Percentiles rank a stretch among this genome's conserved stretches.
Evolutionary conservation across 1,140 invertebrate genomes (phyloP).

Genomic region (Drosophila rufa): DNA sequence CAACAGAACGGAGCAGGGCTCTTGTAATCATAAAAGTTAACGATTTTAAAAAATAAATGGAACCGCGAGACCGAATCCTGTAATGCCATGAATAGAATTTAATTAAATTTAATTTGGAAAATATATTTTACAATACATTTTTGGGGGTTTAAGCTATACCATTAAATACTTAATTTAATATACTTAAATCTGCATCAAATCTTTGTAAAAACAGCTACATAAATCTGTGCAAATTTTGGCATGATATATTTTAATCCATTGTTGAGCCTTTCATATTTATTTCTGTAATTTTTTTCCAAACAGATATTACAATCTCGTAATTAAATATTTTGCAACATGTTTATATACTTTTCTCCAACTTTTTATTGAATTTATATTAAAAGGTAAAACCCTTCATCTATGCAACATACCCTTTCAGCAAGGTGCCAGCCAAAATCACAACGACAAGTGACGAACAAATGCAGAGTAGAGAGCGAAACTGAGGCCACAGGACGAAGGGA

Average conservation of each 20-base stretch:
- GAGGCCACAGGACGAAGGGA: conserved; percentile 19
- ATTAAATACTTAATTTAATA: too few relatives aligned
- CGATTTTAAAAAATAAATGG: conserved; percentile 45
- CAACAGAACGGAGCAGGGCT: conserved; percentile 29
- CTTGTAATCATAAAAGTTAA: conserved; percentile 80
- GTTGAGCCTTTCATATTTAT: too few relatives aligned
- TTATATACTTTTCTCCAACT: not conserved
- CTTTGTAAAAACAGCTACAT: too few relatives aligned
- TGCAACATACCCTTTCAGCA: not conserved
- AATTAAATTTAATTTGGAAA: not conserved
- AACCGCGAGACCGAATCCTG: not conserved
- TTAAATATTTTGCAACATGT: too few relatives aligned
- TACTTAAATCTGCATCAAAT: too few relatives aligned
- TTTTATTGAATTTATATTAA: not conserved
- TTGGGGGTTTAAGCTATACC: too few relatives aligned
- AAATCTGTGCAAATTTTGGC: too few relatives aligned
- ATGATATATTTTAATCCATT: too few relatives aligned
- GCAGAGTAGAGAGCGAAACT: not conserved
- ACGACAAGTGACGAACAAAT: conserved; percentile 63
- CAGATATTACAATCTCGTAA: not conserved
- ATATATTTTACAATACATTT: too few relatives aligned
- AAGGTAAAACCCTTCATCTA: not conserved
- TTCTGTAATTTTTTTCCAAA: too few relatives aligned
- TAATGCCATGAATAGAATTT: not conserved
- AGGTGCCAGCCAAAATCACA: conserved; percentile 22